Conservation (phyloP, 2,888 invertebrate genomes). For the Dasysyrphus albostriatus region DNA sequence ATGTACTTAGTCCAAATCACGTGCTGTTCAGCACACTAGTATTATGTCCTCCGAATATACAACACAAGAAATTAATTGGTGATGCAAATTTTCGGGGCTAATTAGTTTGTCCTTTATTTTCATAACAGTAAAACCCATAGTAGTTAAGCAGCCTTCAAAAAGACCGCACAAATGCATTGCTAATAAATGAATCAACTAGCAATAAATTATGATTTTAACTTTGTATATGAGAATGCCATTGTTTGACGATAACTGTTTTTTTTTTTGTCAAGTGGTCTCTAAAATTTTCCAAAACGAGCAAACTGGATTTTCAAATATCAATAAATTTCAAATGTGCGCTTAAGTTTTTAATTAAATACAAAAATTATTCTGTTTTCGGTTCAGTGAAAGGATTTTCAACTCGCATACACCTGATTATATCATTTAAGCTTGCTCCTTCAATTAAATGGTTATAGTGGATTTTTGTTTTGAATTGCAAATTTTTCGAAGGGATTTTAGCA, state of each 20-base stretch:
- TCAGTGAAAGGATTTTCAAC: neutral
- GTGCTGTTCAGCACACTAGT: neutral
- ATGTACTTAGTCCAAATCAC: constrained; percentile 4
- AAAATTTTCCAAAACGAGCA: neutral
- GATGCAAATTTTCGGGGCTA: constrained; percentile 10
- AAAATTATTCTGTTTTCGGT: neutral
- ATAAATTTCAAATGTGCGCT: neutral
- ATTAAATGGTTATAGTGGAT: neutral
- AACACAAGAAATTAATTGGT: constrained; percentile 5
- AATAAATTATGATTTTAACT: constrained; percentile 11
- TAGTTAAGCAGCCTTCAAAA: neutral
- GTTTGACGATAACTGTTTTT: neutral
- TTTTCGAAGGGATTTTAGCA: neutral
- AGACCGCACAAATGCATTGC: neutral
- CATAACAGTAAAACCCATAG: neutral
- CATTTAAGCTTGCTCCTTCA: neutral
- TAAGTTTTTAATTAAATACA: neutral
- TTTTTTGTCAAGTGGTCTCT: neutral
- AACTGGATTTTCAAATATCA: neutral
- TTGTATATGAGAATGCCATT: neutral
- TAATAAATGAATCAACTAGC: neutral
- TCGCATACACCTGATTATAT: neutral
- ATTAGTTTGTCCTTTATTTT: constrained; percentile 16
- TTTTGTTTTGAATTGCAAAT: neutral
- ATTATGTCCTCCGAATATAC: neutral